Evolutionary conservation across 2,797 vertebrate genomes (phyloP).

Genomic region (Gambelia wislizenii): DNA sequence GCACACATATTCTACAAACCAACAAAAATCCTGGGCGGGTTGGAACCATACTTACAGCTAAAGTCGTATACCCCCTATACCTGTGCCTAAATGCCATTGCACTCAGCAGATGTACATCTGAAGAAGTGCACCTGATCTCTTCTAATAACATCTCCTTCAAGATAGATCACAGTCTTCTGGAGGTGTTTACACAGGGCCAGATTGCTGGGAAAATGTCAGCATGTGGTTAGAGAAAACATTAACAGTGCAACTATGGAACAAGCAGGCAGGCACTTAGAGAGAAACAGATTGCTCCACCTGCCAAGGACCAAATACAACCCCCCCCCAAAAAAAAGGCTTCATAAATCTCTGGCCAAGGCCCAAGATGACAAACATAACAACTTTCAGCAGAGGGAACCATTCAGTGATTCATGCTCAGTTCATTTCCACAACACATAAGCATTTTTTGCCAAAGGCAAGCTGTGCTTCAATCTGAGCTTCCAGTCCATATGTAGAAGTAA

Average conservation of each 20-base stretch:
- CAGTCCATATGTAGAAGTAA: rapidly evolving
- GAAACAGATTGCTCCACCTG: not conserved
- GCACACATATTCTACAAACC: not conserved
- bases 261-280: not conserved
- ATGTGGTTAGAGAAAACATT: slow-evolving; percentile 8
- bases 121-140: not conserved
- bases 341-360: not conserved
- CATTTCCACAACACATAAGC: slow-evolving; percentile 12
- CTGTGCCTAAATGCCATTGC: too few relatives aligned
- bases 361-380: slow-evolving; percentile 20
- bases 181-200: not conserved
- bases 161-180: slow-evolving; percentile 5
- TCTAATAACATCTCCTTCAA: not conserved
- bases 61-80: not conserved
- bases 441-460: not conserved
- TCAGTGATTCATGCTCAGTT: slow-evolving; percentile 9
- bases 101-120: not conserved
- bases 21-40: not conserved
- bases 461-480: not conserved
- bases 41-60: too few relatives aligned
- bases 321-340: not conserved
- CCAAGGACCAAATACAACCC: not conserved
- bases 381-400: slow-evolving; percentile 9
- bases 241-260: not conserved
- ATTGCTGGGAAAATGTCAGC: slow-evolving; percentile 25